Conservation (phyloP, 2,888 invertebrate species). For the Ctena decussata region DNA sequence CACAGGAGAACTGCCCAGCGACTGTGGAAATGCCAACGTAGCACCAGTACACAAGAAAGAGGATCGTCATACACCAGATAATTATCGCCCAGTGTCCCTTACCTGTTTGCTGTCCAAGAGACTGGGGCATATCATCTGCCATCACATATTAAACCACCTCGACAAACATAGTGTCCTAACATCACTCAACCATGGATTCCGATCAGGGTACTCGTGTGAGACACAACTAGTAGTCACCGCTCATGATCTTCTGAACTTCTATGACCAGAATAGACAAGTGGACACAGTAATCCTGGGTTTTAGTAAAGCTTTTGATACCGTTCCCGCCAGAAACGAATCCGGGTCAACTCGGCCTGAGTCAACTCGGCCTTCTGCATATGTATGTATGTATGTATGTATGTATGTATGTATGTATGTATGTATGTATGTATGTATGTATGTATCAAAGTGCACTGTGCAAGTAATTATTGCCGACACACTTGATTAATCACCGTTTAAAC, state of each 20-base stretch:
- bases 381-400: too few relatives aligned
- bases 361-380: too few relatives aligned
- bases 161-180: slow-evolving; percentile 3
- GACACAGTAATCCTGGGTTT: slow-evolving; percentile 21
- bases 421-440: too few relatives aligned
- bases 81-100: slow-evolving; percentile 22
- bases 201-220: slow-evolving; percentile 25
- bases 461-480: too few relatives aligned
- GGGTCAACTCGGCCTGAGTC: too few relatives aligned
- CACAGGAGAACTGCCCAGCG: slow-evolving; percentile 39
- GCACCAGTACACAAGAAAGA: slow-evolving; percentile 16
- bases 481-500: too few relatives aligned
- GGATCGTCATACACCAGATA: slow-evolving; percentile 31
- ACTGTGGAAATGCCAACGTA: slow-evolving; percentile 49
- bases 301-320: slow-evolving; percentile 34
- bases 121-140: slow-evolving; percentile 25
- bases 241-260: slow-evolving; percentile 12
- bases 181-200: slow-evolving; percentile 25
- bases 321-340: too few relatives aligned
- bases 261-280: slow-evolving; percentile 20
- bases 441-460: too few relatives aligned
- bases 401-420: too few relatives aligned
- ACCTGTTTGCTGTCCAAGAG: slow-evolving; percentile 15
- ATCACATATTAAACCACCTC: slow-evolving; percentile 18
- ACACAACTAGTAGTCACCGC: slow-evolving; percentile 25